Evolutionary conservation across 2,888 invertebrate genomes (phyloP), one percentile per base, ranked within the genome.

Genomic region (Chouioia cunea): DNA sequence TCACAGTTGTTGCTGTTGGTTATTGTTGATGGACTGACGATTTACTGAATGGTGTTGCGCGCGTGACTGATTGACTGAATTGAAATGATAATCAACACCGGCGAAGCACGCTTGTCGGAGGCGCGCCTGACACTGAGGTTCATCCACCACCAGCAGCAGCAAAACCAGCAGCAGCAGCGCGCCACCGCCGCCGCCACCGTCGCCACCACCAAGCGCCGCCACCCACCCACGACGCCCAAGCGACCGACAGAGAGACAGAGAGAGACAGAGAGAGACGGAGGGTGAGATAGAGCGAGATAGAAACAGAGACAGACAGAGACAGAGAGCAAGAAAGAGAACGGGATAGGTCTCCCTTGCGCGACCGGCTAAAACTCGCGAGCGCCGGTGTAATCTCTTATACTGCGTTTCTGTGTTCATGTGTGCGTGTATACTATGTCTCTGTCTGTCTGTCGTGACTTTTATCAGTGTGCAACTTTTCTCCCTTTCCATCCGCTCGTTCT

Each of bases 51-150:
- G 27, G 27, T 6, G 27, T 27, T 27, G 36, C 36, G 6, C 36
- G 36, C 4, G 36, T 36, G 36, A 6, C 27, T 36, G 36, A 36
- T 10, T 36, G 27, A 6, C 27, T 36, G 36, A 10, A 6, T 36
- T 36, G 6, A 36, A 36, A 10, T 47, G 65, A 66, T 10, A 3
- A 53, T 15, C 36, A 27, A 65, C 44, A 70, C 70, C 73, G 67
- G 79, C 85, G 85, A 85, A 81, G 83, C 85, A 84, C 84, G 84
- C 85, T 83, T 81, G 79, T 82, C 83, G 85, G 83, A 85, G 84
- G 83, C 85, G 85, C 85, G 83, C 85, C 83, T 83, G 83, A 84
- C 84, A 84, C 85, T 84, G 85, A 85, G 84, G 83, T 82, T 82
- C 82, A 84, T 82, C 83, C 83, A 83, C 84, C 82, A 85, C 81